Conservation (phyloP, 2,888 invertebrate genomes). For the Agrochola macilenta region DNA sequence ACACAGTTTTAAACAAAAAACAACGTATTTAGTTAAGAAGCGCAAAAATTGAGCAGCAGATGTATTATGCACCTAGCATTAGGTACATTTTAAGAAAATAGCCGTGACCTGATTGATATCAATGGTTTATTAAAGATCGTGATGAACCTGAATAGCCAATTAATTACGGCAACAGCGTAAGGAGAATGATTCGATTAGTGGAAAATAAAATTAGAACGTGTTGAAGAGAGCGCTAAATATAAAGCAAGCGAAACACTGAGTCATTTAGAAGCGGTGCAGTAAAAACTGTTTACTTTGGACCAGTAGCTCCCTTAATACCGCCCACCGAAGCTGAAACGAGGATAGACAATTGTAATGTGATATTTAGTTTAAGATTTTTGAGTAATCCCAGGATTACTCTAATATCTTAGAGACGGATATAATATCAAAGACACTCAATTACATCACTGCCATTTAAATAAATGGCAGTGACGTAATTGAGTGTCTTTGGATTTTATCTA, state of each 20-base stretch:
- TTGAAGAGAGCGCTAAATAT: conserved; percentile 82
- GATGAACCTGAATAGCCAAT: conserved; percentile 64
- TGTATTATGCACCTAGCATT: background rate
- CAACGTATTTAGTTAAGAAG: conserved; percentile 36
- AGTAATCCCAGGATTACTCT: background rate
- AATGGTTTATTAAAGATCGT: conserved; percentile 56
- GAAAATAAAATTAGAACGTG: conserved; percentile 81
- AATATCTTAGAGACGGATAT: background rate
- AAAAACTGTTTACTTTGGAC: conserved; percentile 88
- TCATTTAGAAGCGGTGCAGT: conserved; percentile 84
- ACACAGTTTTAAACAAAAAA: conserved; percentile 40
- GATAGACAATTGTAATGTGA: conserved; percentile 64
- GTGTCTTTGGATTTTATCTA: background rate
- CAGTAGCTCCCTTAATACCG: conserved; percentile 87
- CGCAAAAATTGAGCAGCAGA: conserved; percentile 23
- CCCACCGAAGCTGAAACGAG: conserved; percentile 89
- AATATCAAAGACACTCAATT: too few relatives aligned
- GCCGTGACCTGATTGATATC: conserved; percentile 49
- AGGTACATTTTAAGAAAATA: background rate
- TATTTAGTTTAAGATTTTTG: conserved; percentile 30
- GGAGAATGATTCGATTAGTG: conserved; percentile 82
- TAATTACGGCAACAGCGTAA: conserved; percentile 69
- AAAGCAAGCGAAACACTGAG: conserved; percentile 84
- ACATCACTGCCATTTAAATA: too few relatives aligned
- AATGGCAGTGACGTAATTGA: conserved; percentile 1